These are phyloP conservation scores for Rhimphoctona megacephalus DNA, from an alignment of 2,888 invertebrate species.

Conservation along the genomic window DNA sequence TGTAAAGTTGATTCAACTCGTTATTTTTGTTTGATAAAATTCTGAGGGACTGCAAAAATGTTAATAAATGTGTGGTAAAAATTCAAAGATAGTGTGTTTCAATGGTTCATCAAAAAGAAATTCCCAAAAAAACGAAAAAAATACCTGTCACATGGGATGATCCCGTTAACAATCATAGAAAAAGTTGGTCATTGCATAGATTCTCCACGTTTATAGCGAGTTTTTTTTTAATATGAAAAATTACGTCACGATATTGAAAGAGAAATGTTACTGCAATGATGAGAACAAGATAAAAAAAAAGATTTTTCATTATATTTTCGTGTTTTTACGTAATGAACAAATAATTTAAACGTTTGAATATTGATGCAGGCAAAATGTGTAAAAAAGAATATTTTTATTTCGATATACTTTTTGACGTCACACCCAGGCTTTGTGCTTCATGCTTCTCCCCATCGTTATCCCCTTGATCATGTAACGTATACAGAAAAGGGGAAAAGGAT, in stretches of 20 bases:
- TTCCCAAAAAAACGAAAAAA: too few species aligned
- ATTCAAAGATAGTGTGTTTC: too few species aligned
- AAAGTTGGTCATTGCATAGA: neutral
- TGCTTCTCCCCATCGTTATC: neutral
- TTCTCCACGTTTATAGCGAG: too few species aligned
- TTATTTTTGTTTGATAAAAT: too few species aligned
- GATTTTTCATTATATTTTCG: too few species aligned
- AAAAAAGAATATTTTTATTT: neutral
- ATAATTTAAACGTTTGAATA: neutral
- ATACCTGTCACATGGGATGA: too few species aligned
- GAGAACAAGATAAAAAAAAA: neutral
- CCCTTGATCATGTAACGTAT: neutral
- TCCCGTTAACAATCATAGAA: neutral
- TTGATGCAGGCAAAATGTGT: neutral
- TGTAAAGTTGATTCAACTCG: too few species aligned
- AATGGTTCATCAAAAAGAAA: too few species aligned
- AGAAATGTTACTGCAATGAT: neutral
- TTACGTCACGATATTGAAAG: too few species aligned
- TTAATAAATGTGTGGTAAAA: too few species aligned
- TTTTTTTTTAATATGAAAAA: too few species aligned
- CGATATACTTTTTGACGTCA: neutral
- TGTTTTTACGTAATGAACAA: neutral
- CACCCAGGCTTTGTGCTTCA: neutral
- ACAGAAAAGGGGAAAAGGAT: neutral
- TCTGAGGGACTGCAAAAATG: too few species aligned